Percentiles rank a stretch among this genome's conserved stretches.
These are phyloP conservation scores for Tetrao urogallus DNA, from an alignment of 2,113 vertebrate species.

Conservation along the genomic window DNA sequence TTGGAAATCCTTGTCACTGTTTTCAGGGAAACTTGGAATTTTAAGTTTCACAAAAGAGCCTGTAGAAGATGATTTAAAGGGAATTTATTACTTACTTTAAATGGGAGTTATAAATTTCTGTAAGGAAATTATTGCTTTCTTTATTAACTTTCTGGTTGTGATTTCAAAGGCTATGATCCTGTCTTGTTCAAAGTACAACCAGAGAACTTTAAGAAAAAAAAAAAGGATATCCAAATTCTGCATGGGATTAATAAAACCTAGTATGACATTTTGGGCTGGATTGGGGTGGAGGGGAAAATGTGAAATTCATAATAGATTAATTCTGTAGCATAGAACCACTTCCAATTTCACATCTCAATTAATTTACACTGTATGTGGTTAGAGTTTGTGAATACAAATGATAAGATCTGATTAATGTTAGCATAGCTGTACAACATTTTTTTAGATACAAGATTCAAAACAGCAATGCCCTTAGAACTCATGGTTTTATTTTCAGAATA, in stretches of 20 bases:
- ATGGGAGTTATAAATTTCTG: conserved; percentile 12
- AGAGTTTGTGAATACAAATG: conserved; percentile 59
- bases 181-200: not conserved
- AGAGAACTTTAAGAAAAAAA: not conserved
- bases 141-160: conserved; percentile 25
- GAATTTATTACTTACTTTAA: conserved; percentile 30
- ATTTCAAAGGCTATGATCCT: not conserved
- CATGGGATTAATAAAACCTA: conserved; percentile 34
- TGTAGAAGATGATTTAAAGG: conserved; percentile 41
- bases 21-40: conserved; percentile 6
- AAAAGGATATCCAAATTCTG: not conserved
- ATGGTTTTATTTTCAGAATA: conserved; percentile 15
- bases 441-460: conserved; percentile 54
- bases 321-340: conserved; percentile 25
- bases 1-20: conserved; percentile 25
- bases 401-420: conserved; percentile 57
- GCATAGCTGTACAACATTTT: conserved; percentile 30
- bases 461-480: conserved; percentile 51
- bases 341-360: conserved; percentile 61
- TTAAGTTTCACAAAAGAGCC: not conserved
- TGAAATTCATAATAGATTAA: conserved; percentile 52
- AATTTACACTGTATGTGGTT: conserved; percentile 50
- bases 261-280: not conserved
- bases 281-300: not conserved
- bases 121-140: conserved; percentile 36